Base-by-base conservation (phyloP, 2,797 vertebrate species). In the Schizopygopsis malacanthus region DNA sequence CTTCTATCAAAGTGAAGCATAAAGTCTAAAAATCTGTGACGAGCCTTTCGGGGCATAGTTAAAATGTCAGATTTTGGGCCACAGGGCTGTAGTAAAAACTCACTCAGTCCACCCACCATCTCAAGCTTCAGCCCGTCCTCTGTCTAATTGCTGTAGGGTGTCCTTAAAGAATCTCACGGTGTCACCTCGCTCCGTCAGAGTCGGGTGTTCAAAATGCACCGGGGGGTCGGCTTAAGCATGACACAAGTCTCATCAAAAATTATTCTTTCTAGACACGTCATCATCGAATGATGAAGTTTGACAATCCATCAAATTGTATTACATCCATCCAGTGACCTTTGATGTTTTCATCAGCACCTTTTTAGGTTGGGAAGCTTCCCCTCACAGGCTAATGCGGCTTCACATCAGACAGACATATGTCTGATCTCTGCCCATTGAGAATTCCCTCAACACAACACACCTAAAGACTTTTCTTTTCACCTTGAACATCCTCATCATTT, bases 231-330 rank as follows among this genome's bases (percentile, higher is more conserved):
- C 45, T 76, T 50, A 84, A 67, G 11, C 59, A 76, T 41, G 45
- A 70, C 61, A 69, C 45, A 20, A 22, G 47, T 22, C 20, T 79
- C 43, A n/a, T 28, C 56, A 56, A 86, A 41, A 41, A 20, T 16
- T 28, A 1, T 22, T n/a, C 16, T 80, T 65, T 79, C 39, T 41
- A 69, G 77, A 56, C 56, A 81, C 33, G 13, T 80, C 33, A 84
- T 80, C 33, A 37, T 33, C n/a, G 28, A 39, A n/a, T 75, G 37
- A 87, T 72, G 15, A 69, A 59, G 67, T 87, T 84, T 87, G 82
- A 80, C 76, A 80, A 39, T 83, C 75, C 25, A 75, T 84, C 82
- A 72, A 72, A 87, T 65, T 73, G 56, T 47, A 67, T 84, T 56
- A 80, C 37, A 41, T 87, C 71, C 76, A 45, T 75, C 43, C 56